These are phyloP conservation scores for Ochotona curzoniae DNA, from an alignment of 2,113 vertebrate species.

Conservation along the genomic window DNA sequence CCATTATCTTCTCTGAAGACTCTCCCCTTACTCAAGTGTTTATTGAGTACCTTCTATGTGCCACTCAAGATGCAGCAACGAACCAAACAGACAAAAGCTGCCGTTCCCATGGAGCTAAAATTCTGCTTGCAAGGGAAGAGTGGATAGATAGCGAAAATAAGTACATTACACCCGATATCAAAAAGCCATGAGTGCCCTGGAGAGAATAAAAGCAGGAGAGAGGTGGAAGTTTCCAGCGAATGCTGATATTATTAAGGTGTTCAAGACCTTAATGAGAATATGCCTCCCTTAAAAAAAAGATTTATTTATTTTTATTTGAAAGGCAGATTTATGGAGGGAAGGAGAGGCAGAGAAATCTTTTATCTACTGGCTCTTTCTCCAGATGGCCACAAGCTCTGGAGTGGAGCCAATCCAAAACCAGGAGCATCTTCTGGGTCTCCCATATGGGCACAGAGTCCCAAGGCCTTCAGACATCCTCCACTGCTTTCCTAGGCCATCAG, in stretches of 20 bases:
- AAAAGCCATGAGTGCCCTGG: neutral
- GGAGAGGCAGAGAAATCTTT: no score
- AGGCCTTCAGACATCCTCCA: no score
- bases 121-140: neutral
- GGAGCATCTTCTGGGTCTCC: no score
- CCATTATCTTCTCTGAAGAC: neutral
- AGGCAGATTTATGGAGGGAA: no score
- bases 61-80: neutral
- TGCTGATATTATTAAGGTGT: neutral
- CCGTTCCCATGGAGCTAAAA: neutral
- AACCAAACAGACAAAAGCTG: neutral
- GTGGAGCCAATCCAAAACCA: no score
- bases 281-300: no score
- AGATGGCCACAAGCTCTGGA: no score
- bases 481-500: no score
- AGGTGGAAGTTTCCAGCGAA: neutral
- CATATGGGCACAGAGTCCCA: no score
- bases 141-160: neutral
- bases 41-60: neutral
- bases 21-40: neutral
- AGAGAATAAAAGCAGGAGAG: neutral
- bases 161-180: neutral
- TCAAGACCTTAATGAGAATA: neutral
- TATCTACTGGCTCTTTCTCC: no score
- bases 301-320: no score